Percentiles rank a stretch among this genome's conserved stretches.
phyloP scores from a whole-genome alignment of 2,797 vertebrate species.

The Karalla daura region DNA sequence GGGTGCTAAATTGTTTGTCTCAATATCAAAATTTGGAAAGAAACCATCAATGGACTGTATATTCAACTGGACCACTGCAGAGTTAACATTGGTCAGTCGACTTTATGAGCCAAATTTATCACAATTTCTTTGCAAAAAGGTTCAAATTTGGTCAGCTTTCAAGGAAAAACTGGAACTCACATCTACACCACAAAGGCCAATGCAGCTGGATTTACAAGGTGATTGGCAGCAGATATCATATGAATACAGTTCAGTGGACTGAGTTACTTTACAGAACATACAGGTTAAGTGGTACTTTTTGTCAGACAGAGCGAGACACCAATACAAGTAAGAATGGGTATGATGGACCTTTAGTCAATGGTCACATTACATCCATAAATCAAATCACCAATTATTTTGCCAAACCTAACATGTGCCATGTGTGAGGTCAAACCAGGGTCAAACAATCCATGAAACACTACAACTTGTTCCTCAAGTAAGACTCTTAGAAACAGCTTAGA shows the following conservation, averaged over 20 bases:
- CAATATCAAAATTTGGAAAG: too few relatives aligned
- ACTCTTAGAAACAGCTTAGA: background rate
- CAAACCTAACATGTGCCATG: slow-evolving; percentile 4
- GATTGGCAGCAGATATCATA: slow-evolving; percentile 37
- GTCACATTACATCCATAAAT: slow-evolving; percentile 30
- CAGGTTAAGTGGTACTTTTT: background rate
- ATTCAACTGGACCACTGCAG: too few relatives aligned
- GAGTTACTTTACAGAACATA: slow-evolving; percentile 36
- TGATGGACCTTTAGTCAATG: slow-evolving; percentile 1
- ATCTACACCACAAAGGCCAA: slow-evolving; percentile 13
- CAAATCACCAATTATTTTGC: slow-evolving; percentile 7
- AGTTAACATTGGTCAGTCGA: too few relatives aligned
- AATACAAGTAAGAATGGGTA: slow-evolving; percentile 8
- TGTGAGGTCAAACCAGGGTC: slow-evolving; percentile 67
- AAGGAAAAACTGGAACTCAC: slow-evolving; percentile 1
- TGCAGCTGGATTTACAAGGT: slow-evolving; percentile 28
- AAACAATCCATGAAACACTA: slow-evolving; percentile 37
- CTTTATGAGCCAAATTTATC: background rate
- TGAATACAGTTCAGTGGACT: slow-evolving; percentile 30
- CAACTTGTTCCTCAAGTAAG: background rate
- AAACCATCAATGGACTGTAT: too few relatives aligned
- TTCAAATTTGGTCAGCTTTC: slow-evolving; percentile 7
- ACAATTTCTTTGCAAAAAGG: background rate
- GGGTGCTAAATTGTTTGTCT: background rate
- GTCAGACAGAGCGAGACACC: slow-evolving; percentile 8